Evolutionary conservation across 2,797 vertebrate species (phyloP).

Genomic region (Microctenopoma stevenorrisi): DNA sequence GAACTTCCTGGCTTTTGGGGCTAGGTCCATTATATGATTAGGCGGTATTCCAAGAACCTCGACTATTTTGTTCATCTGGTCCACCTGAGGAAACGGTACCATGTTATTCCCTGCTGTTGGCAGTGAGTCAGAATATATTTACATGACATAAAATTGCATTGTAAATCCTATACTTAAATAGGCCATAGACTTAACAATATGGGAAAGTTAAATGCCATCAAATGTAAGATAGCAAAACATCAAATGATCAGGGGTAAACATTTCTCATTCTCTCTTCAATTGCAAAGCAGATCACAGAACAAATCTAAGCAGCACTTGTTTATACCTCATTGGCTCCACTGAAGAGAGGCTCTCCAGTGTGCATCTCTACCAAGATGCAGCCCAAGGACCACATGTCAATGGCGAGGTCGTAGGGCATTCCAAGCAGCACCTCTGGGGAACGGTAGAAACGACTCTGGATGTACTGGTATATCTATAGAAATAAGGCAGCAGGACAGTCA

Average conservation of each 20-base stretch:
- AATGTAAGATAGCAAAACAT: background rate
- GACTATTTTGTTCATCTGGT: slow-evolving; percentile 99
- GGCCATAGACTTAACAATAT: background rate
- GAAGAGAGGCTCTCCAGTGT: slow-evolving; percentile 95
- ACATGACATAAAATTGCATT: background rate
- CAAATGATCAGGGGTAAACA: background rate
- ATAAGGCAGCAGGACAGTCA: slow-evolving; percentile 5
- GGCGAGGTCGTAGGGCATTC: slow-evolving; percentile 95
- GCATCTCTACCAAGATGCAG: slow-evolving; percentile 97
- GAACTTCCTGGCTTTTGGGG: slow-evolving; percentile 99
- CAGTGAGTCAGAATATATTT: background rate
- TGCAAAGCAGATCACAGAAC: background rate
- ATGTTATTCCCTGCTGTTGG: slow-evolving; percentile 22
- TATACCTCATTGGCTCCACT: slow-evolving; percentile 94
- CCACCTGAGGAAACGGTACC: slow-evolving; percentile 85
- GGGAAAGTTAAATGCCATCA: background rate
- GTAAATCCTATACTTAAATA: background rate
- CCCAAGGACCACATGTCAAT: slow-evolving; percentile 98
- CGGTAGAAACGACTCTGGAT: slow-evolving; percentile 98
- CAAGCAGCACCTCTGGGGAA: slow-evolving; percentile 94
- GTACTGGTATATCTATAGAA: slow-evolving; percentile 88
- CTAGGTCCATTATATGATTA: slow-evolving; percentile 99
- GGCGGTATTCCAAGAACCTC: slow-evolving; percentile 97
- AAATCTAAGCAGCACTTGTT: background rate
- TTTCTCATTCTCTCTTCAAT: background rate